Percentiles rank a stretch among this genome's conserved stretches.
phyloP scores from a whole-genome alignment of 2,888 invertebrate genomes.

The Meandrusa payeni region DNA sequence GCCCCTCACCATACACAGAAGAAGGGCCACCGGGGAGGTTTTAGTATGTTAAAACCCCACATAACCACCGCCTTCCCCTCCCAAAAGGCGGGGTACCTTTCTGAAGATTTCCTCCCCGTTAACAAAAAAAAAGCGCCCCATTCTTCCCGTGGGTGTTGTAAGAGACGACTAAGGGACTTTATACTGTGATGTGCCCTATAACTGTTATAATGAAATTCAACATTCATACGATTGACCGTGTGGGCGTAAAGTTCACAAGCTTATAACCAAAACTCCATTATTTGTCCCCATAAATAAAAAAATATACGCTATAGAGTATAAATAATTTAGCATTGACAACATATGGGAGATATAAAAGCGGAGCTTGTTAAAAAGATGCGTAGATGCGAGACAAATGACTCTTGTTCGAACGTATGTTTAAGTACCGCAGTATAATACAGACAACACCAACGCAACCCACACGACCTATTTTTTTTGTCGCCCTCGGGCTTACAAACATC shows the following conservation, averaged over 20 bases:
- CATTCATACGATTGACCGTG: conserved; percentile 2
- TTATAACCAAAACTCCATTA: conserved; percentile 11
- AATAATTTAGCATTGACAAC: neutral
- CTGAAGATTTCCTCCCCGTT: too few species aligned
- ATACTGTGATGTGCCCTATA: too few species aligned
- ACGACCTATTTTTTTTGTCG: neutral
- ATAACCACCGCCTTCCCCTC: too few species aligned
- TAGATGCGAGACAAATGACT: conserved; percentile 17
- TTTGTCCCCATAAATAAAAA: conserved; percentile 12
- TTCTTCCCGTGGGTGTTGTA: too few species aligned
- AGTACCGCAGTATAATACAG: conserved; percentile 1
- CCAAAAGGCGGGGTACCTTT: too few species aligned
- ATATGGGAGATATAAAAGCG: neutral
- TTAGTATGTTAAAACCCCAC: too few species aligned
- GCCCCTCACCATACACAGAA: too few species aligned
- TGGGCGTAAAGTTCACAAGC: conserved; percentile 10
- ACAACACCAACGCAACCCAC: neutral
- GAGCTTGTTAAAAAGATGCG: conserved; percentile 19
- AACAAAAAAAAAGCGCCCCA: too few species aligned
- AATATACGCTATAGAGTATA: neutral
- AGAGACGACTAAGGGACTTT: too few species aligned
- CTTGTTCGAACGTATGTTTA: conserved; percentile 6
- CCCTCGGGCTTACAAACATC: conserved; percentile 9
- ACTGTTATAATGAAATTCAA: conserved; percentile 5
- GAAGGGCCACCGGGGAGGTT: too few species aligned